Percentiles rank a stretch among this genome's conserved stretches.
phyloP scores from a whole-genome alignment of 2,113 vertebrate species.

The Bubalus kerabau region DNA sequence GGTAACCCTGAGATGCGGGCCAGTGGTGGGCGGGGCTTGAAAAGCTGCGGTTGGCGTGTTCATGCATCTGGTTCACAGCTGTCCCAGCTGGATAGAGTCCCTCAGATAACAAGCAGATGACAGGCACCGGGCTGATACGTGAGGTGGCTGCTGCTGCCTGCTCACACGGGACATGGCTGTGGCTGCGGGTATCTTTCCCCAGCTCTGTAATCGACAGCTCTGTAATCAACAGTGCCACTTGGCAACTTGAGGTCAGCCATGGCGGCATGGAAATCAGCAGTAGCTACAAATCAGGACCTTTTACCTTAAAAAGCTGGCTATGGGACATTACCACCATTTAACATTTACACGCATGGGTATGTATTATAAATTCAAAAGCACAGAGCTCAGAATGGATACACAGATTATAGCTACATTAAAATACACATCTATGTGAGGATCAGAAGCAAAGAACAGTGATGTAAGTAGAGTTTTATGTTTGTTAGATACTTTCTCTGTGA shows the following conservation, averaged over 20 bases:
- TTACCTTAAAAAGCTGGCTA: neutral
- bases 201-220: too few relatives aligned
- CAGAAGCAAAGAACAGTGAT: constrained; percentile 4
- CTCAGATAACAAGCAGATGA: neutral
- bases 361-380: neutral
- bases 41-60: neutral
- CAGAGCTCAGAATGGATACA: neutral
- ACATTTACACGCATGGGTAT: neutral
- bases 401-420: neutral
- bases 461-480: neutral
- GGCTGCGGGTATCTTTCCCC: neutral
- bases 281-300: neutral
- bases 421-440: neutral
- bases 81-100: neutral
- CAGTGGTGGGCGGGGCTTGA: neutral
- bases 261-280: neutral
- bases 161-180: fast-evolving
- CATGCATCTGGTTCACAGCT: neutral
- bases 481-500: constrained; percentile 39
- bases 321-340: neutral
- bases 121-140: fast-evolving
- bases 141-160: neutral
- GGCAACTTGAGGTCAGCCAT: neutral
- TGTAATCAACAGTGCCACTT: fast-evolving
- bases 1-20: neutral